Conservation (phyloP, 2,797 vertebrate genomes). For the Loriculus beryllinus region DNA sequence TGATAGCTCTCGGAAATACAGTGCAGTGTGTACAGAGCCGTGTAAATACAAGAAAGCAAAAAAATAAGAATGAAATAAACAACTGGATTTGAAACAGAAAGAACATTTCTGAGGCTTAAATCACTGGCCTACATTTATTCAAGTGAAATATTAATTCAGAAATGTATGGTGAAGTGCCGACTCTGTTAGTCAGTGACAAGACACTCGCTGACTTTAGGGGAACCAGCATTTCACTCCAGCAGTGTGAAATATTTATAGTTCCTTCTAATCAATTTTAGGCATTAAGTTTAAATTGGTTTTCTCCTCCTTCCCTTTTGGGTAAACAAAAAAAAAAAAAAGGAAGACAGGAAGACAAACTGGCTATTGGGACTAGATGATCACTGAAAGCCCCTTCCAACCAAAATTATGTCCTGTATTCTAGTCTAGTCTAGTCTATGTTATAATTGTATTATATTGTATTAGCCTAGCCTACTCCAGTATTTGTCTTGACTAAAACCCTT, state of each 20-base stretch:
- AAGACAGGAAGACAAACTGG: not conserved
- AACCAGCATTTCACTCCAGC: not conserved
- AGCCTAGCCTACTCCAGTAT: not conserved
- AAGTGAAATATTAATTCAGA: not conserved
- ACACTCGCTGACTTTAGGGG: not conserved
- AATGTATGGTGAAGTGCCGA: not conserved
- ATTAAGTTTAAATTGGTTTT: not conserved
- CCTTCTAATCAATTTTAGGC: not conserved
- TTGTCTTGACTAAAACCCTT: not conserved
- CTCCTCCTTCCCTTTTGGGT: not conserved
- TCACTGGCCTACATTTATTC: not conserved
- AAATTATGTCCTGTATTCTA: not conserved
- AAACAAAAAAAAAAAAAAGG: not conserved
- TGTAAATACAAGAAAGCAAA: not conserved
- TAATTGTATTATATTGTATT: not conserved
- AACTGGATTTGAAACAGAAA: not conserved
- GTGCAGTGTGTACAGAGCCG: not conserved
- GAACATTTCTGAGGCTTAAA: not conserved
- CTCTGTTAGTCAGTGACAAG: not conserved
- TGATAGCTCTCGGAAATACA: conserved; percentile 4
- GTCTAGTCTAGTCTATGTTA: not conserved
- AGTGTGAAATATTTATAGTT: conserved; percentile 16
- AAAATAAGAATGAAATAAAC: conserved; percentile 16
- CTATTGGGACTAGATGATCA: not conserved
- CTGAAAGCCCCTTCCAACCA: not conserved